Base-by-base conservation (phyloP, 2,888 invertebrate genomes). In the Aricia artaxerxes region DNA sequence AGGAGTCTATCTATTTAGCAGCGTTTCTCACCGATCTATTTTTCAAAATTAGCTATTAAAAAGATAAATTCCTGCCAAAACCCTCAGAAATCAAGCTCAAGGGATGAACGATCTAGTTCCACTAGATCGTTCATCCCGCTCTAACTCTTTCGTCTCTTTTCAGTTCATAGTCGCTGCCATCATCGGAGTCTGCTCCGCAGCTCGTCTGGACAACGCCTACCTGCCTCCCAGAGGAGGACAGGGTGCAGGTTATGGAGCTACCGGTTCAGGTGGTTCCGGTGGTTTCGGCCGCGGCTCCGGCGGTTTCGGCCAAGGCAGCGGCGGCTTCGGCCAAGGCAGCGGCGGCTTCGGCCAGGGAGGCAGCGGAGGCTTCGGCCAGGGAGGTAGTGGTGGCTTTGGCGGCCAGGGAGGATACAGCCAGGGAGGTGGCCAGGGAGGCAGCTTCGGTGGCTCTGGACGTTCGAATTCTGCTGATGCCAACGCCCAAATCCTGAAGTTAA, bases 131-230 rank as follows among this genome's bases (percentile, higher is more conserved):
- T 57, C 0, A 0, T 72, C 72, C 4, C 35, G 1, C 9, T 31
- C 72, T 31, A 7, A 31, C 35, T 49, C 24, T 49, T 57, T 57
- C 40, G 31, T 60, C 64, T 78, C 31, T 82, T 53, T 80, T 57
- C 88, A 94, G 94, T 88, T 94, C 84, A 85, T 94, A 79, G 90
- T 93, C 84, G 93, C 93, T 84, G 91, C 94, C 79, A 82, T 94
- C 80, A 87, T 94, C 80, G 92, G 93, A 82, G 91, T 88, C 81
- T 93, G 93, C 87, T 86, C 93, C 82, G 93, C 93, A 82, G 94
- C 91, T 86, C 93, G 94, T 78, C 88, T 94, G 75, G 94, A 94
- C 84, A 94, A 94, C 88, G 91, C 92, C 84, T 94, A 94, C 90
- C 91, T 94, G 82, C 94, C 94, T 35, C 94, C 94, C 81, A 91